Evolutionary conservation across 2,888 invertebrate genomes (phyloP).

Genomic region (Eulithis prunata): DNA sequence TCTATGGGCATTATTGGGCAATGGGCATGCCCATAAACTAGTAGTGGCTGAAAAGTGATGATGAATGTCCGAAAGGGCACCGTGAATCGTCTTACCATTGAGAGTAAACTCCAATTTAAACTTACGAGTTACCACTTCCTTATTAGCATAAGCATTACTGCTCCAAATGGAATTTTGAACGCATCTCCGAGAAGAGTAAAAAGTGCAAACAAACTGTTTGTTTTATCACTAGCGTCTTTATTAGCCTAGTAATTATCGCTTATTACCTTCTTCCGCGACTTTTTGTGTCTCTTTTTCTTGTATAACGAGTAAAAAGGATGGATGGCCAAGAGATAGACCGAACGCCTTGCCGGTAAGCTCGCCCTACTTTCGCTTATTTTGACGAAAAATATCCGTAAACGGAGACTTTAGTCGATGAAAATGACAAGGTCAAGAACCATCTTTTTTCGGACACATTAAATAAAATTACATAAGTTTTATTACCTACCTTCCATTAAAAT

Average conservation of each 20-base stretch:
- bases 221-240: conserved; percentile 60
- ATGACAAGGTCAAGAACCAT: conserved; percentile 49
- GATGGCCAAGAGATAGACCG: neutral
- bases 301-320: conserved; percentile 1
- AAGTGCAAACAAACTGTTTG: conserved; percentile 46
- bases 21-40: no score
- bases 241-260: conserved; percentile 58
- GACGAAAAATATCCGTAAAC: conserved; percentile 46
- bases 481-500: neutral
- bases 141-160: conserved; percentile 28
- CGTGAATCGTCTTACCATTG: neutral
- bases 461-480: conserved; percentile 23
- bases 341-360: conserved; percentile 3
- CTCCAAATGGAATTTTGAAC: conserved; percentile 29
- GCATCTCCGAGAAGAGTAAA: conserved; percentile 17
- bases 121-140: conserved; percentile 40
- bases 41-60: no score
- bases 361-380: conserved; percentile 53
- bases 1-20: no score
- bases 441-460: conserved; percentile 44
- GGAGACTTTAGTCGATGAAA: conserved; percentile 41
- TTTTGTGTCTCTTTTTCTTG: conserved; percentile 33
- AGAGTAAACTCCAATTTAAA: conserved; percentile 31
- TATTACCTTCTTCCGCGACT: conserved; percentile 50
- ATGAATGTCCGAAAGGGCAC: neutral